Conservation (phyloP, 2,113 vertebrate genomes). For the Chloebia gouldiae region DNA sequence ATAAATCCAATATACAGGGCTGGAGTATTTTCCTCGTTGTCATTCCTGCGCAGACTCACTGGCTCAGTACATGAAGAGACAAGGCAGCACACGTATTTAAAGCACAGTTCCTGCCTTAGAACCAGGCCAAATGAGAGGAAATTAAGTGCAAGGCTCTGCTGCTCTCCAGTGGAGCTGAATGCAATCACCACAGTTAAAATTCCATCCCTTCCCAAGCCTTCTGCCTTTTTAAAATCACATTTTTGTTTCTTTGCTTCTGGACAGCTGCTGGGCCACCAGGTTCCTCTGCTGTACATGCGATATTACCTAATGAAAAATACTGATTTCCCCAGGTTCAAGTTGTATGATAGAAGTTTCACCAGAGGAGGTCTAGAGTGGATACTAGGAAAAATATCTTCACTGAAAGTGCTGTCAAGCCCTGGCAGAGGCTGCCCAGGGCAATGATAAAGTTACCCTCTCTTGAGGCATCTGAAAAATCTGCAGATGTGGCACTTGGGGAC, state of each 20-base stretch:
- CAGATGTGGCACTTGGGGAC: background rate
- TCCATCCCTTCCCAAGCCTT: background rate
- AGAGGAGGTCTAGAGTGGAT: background rate
- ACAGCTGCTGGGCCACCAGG: fast-evolving
- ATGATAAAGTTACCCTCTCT: background rate
- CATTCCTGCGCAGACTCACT: background rate
- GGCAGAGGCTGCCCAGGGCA: background rate
- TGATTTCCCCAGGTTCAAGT: background rate
- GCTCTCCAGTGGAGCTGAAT: constrained; percentile 41
- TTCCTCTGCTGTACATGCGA: background rate
- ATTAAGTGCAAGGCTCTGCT: background rate
- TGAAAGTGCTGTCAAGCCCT: background rate
- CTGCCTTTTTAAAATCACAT: background rate
- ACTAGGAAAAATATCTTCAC: background rate
- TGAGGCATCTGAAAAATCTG: background rate
- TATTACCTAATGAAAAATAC: background rate
- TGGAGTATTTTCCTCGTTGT: background rate
- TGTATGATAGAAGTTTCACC: background rate
- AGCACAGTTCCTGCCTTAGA: background rate
- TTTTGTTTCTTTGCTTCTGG: background rate
- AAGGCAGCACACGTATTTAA: background rate
- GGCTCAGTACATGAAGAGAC: background rate
- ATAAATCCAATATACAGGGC: background rate
- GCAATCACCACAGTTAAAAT: background rate
- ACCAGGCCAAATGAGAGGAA: background rate